These are phyloP conservation scores for Bufo bufo DNA, from an alignment of 2,113 vertebrate species.

Conservation along the genomic window DNA sequence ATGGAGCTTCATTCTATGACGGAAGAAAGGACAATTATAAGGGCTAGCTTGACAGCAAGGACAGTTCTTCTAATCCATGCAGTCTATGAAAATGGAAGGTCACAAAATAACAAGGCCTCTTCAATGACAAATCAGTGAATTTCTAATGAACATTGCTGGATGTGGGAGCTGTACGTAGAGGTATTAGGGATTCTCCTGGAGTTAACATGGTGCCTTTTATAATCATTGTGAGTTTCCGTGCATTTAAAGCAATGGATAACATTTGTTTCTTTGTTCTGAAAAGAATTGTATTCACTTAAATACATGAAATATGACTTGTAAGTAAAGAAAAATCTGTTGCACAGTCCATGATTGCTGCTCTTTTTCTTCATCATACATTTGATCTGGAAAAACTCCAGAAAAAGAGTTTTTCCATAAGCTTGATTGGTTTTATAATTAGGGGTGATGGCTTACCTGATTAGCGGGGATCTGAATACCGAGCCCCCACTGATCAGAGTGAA, in stretches of 20 bases:
- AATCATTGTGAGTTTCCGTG: constrained; percentile 16
- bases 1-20: not conserved
- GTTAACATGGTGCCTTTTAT: constrained; percentile 50
- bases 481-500: too few relatives aligned
- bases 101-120: not conserved
- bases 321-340: constrained; percentile 30
- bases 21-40: constrained; percentile 32
- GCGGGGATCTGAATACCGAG: too few relatives aligned
- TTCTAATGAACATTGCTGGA: constrained; percentile 18
- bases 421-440: not conserved
- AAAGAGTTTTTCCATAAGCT: not conserved
- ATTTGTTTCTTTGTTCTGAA: not conserved
- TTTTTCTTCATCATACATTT: not conserved
- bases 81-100: not conserved
- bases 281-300: constrained; percentile 18
- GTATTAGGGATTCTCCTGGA: constrained; percentile 2
- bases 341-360: not conserved
- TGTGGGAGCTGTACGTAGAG: not conserved
- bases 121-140: constrained; percentile 19
- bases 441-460: too few relatives aligned
- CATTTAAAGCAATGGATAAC: constrained; percentile 3
- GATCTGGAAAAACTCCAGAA: not conserved
- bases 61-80: not conserved
- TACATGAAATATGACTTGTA: constrained; percentile 17
- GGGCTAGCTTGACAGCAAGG: constrained; percentile 39